Conservation (phyloP, 2,113 vertebrate species). For the Taxidea taxus region DNA sequence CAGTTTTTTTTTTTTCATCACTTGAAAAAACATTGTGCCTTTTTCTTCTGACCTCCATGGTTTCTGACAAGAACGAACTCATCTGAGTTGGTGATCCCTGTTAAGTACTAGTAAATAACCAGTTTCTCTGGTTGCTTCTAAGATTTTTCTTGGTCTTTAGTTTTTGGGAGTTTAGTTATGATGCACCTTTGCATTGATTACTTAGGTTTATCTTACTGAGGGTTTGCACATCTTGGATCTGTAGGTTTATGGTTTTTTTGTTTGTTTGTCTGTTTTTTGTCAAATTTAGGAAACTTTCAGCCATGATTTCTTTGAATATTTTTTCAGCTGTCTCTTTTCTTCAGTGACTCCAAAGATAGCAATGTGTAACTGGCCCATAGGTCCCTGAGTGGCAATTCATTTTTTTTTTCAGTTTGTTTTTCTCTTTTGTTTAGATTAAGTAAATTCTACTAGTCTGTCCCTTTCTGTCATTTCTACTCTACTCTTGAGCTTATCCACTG, state of each 20-base stretch:
- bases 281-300: background rate
- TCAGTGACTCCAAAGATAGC: background rate
- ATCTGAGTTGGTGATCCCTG: background rate
- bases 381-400: background rate
- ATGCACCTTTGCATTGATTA: background rate
- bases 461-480: background rate
- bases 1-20: background rate
- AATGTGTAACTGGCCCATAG: background rate
- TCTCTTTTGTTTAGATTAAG: background rate
- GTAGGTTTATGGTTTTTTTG: background rate
- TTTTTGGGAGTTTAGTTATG: background rate
- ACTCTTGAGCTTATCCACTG: background rate
- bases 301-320: background rate
- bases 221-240: background rate
- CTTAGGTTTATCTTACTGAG: background rate
- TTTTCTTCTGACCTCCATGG: background rate
- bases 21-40: background rate
- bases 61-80: background rate
- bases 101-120: background rate
- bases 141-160: background rate
- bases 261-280: too few relatives aligned
- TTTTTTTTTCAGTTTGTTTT: background rate
- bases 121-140: background rate
- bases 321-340: background rate
- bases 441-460: background rate